Evolutionary conservation across 2,888 invertebrate genomes (phyloP), one percentile per base, ranked within the genome.

Genomic region (Pammene fasciana): DNA sequence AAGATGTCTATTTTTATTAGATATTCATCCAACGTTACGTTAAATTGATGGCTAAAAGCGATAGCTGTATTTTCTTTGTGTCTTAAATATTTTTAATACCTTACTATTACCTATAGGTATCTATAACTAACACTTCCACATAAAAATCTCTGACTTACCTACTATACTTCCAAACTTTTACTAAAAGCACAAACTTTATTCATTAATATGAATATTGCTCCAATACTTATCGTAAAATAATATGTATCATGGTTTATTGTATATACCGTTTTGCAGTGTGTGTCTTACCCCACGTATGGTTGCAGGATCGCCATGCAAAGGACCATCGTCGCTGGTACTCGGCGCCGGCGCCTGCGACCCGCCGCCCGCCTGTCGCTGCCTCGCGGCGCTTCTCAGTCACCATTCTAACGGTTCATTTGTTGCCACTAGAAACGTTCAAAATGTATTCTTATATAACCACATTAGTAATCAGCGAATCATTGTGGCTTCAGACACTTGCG

Each of bases 251-350:
- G 0, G 43, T 41, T 43, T 57, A 56, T n/a, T 26, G 4, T 26
- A 18, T 13, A 11, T 43, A 10, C n/a, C 14, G 36, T 9, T 16
- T 18, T 4, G 9, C 0, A 9, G 14, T 36, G 36, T 38, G 46
- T 54, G 34, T 26, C 59, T 67, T 43, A 68, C 57, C 57, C 41
- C 48, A 50, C 60, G 61, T 16, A 9, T 41, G 60, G 60, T 67
- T 65, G n/a, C 87, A 90, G 90, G 89, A 86, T 84, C 84, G 81
- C 82, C 81, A 86, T 84, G 84, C 86, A 82, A 86, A 80, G 80
- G 81, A 78, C 80, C 80, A 78, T 78, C 78, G 77, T 80, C 82
- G 81, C 83, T 80, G 81, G 83, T 26, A 26, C 26, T 26, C 26
- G 26, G 4, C 26, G 4, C 78, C 82, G 85, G 86, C 86, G 88